These are phyloP conservation scores for Syndactyla subalaris DNA, from an alignment of 2,797 vertebrate species.

Conservation along the genomic window DNA sequence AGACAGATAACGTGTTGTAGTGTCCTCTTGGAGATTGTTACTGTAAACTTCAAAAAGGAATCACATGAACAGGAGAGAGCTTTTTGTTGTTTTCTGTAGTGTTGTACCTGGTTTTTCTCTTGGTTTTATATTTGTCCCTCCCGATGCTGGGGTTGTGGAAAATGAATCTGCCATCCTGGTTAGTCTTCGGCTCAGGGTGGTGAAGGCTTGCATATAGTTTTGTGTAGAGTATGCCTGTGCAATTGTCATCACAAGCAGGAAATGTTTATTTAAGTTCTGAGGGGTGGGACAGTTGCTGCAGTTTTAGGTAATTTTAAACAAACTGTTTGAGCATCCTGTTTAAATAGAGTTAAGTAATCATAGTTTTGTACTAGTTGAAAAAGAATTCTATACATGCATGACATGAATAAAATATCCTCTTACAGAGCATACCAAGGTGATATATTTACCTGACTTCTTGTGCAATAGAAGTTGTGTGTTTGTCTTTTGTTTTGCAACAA, in stretches of 20 bases:
- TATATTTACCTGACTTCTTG: conserved; percentile 11
- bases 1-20: not conserved
- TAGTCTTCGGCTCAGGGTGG: not conserved
- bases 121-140: not conserved
- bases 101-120: not conserved
- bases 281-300: conserved; percentile 84
- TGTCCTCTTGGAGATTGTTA: not conserved
- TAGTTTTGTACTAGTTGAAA: conserved; percentile 64
- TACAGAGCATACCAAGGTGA: not conserved
- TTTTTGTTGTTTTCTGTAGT: not conserved
- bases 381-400: conserved; percentile 42
- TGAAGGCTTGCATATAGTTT: not conserved
- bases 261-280: conserved; percentile 89
- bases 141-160: not conserved
- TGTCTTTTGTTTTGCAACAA: not conserved
- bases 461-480: not conserved
- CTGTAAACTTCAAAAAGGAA: conserved; percentile 32
- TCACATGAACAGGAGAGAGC: not conserved
- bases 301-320: conserved; percentile 89
- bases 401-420: conserved; percentile 46
- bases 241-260: conserved; percentile 88
- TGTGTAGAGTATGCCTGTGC: conserved; percentile 77
- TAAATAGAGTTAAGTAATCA: conserved; percentile 83
- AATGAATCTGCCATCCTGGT: not conserved
- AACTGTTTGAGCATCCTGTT: conserved; percentile 90